Conservation (phyloP, 2,888 invertebrate genomes). For the Coenonympha glycerion region DNA sequence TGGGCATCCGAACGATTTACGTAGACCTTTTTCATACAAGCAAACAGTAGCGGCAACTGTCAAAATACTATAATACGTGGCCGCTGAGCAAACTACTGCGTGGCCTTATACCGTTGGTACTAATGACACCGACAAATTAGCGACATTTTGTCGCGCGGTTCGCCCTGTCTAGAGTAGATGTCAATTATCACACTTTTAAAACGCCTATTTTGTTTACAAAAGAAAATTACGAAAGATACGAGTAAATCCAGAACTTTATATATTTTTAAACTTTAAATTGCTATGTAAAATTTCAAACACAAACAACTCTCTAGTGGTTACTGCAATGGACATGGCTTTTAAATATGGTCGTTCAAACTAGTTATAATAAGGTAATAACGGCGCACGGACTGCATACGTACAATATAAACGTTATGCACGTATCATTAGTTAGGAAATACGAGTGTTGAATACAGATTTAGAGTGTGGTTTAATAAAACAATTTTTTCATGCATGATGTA, state of each 20-base stretch:
- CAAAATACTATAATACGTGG: too few species aligned
- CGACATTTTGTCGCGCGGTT: too few species aligned
- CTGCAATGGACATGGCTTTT: conserved; percentile 1
- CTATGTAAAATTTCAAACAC: background rate
- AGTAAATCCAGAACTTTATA: background rate
- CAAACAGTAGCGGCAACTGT: too few species aligned
- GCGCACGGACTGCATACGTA: background rate
- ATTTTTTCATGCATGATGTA: too few species aligned
- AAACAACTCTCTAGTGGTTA: background rate
- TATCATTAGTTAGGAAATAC: conserved; percentile 2
- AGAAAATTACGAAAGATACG: background rate
- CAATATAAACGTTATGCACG: conserved; percentile 3
- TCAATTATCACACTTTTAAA: too few species aligned
- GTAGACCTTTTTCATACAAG: too few species aligned
- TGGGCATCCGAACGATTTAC: too few species aligned
- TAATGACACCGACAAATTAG: too few species aligned
- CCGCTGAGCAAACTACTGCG: too few species aligned
- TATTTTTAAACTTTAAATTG: background rate
- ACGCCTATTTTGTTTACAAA: too few species aligned
- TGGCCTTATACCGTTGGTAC: too few species aligned
- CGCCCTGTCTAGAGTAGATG: too few species aligned
- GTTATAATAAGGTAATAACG: conserved; percentile 4
- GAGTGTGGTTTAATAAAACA: background rate
- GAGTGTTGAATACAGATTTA: background rate
- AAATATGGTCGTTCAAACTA: conserved; percentile 6